Base-by-base conservation (phyloP, 1,140 invertebrate genomes). In the Lepidurus couesii region DNA sequence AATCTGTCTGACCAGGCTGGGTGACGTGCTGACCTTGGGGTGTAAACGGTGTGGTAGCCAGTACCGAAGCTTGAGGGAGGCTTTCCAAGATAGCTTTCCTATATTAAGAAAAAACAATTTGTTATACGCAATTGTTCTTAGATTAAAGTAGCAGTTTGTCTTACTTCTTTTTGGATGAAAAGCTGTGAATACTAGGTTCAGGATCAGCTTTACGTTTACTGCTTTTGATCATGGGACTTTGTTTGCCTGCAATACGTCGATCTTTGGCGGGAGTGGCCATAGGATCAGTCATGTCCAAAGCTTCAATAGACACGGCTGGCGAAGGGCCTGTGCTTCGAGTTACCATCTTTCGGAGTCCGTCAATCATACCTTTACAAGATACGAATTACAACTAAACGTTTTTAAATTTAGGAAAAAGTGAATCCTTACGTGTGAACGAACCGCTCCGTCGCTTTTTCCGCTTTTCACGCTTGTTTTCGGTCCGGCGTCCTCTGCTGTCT, bases 381-480 rank as follows among this genome's bases (percentile, higher is more conserved):
- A 26, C 80, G 80, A 79, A 81, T 42, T 74, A 44, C 8, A 9
- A 47, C 11, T 34, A 24, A 74, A 34, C 73, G 8, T 5, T 42
- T 77, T 21, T 44, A 74, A 21, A 10, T 44, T 75, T 42, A 80
- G 76, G 53, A 42, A n/a, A 47, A 76, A 44, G 47, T 44, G 73
- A 42, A 21, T 75, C 44, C 86, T 87, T 88, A 93, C 92, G 89
- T 86, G 92, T 93, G 80, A 94, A 87, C 82, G 92, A 93, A 82
- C 92, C 92, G 88, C 92, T 94, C 81, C 92, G 87, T 82, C 91
- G 86, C 84, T 92, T 91, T 83, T 92, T 92, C 82, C 90, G 90
- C 83, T 90, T 90, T 82, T 87, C 77, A 76, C 78, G 82, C 88
- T 84, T 79, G 82, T 82, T 83, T 83, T 75, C 81, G 82, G 76